Percentiles rank a stretch among this genome's conserved stretches.
Evolutionary conservation across 2,113 vertebrate species (phyloP).

Genomic region (Tyto alba): DNA sequence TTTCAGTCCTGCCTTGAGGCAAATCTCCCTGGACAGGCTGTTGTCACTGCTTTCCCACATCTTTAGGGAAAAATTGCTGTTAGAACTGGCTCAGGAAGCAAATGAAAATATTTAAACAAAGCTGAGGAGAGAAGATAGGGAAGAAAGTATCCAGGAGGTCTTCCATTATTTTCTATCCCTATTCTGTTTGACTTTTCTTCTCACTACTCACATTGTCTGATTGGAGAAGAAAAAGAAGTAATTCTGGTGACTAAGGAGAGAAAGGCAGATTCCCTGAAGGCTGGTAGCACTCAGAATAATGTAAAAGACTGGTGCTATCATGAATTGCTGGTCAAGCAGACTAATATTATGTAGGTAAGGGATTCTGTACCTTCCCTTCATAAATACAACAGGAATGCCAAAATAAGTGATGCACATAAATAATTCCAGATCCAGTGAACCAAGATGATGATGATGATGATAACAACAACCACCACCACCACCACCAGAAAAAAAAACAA

Average conservation of each 20-base stretch:
- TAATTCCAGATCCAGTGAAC: background rate
- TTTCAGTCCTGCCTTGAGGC: background rate
- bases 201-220: background rate
- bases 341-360: background rate
- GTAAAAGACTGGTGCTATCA: background rate
- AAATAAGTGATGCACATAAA: background rate
- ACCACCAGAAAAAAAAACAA: background rate
- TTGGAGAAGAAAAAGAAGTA: background rate
- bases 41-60: background rate
- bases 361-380: background rate
- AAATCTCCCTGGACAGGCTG: background rate
- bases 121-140: background rate
- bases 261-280: background rate
- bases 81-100: background rate
- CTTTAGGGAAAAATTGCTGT: background rate
- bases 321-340: background rate
- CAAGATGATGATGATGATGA: too few species aligned
- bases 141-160: background rate
- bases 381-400: background rate
- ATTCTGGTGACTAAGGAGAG: background rate
- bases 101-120: background rate
- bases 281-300: background rate
- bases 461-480: fast-evolving
- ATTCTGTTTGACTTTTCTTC: background rate
- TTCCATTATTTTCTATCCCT: background rate